Percentiles rank a stretch among this genome's conserved stretches.
phyloP scores from a whole-genome alignment of 1,140 invertebrate species.

The Orius insidiosus region DNA sequence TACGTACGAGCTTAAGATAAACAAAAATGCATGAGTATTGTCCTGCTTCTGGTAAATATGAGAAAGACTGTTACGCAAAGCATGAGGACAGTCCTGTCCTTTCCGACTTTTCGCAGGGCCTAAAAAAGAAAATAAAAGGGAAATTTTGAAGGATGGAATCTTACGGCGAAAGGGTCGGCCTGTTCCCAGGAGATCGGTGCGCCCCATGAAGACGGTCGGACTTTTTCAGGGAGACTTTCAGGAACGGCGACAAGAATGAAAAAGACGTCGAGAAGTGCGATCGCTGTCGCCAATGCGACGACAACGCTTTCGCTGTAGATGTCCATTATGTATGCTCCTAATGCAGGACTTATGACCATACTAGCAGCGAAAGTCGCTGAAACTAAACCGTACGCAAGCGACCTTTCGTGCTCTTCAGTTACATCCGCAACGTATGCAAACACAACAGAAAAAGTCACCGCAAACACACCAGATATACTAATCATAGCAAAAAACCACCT shows the following conservation, averaged over 20 bases:
- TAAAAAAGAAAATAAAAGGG: constrained; percentile 27
- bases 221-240: constrained; percentile 91
- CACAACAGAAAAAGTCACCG: constrained; percentile 96
- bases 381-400: constrained; percentile 86
- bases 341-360: constrained; percentile 89
- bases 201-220: constrained; percentile 55
- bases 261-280: constrained; percentile 90
- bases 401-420: constrained; percentile 91
- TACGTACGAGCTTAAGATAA: constrained; percentile 79
- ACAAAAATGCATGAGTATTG: constrained; percentile 99
- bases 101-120: constrained; percentile 81
- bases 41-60: constrained; percentile 94
- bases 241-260: constrained; percentile 97
- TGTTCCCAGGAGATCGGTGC: constrained; percentile 87
- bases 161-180: constrained; percentile 89
- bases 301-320: constrained; percentile 84
- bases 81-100: constrained; percentile 90
- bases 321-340: constrained; percentile 84
- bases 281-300: constrained; percentile 86
- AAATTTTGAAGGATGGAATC: constrained; percentile 14
- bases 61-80: constrained; percentile 93
- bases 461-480: constrained; percentile 94
- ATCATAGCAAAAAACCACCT: constrained; percentile 99
- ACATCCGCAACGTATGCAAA: constrained; percentile 99
- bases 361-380: constrained; percentile 98